These are phyloP conservation scores for Seira musarum DNA, from an alignment of 2,888 invertebrate species.

Conservation along the genomic window DNA sequence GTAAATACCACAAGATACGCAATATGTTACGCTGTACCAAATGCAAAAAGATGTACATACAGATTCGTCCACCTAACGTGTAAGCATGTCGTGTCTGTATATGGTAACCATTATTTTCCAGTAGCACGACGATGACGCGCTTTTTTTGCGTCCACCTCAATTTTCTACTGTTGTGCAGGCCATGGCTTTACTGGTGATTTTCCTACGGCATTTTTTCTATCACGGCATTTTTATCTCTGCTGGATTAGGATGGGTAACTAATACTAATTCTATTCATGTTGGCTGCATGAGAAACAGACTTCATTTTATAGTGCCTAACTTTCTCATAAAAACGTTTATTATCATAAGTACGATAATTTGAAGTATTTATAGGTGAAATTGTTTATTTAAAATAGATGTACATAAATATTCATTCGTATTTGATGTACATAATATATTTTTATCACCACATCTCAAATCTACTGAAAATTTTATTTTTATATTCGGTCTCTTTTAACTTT, in stretches of 20 bases:
- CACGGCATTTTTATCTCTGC: background rate
- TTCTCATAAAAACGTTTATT: background rate
- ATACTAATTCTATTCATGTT: too few relatives aligned
- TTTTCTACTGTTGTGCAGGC: background rate
- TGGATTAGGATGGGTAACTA: background rate
- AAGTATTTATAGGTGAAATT: too few relatives aligned
- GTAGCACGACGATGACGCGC: background rate
- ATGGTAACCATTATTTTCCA: background rate
- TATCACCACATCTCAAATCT: too few relatives aligned
- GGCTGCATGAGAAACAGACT: too few relatives aligned
- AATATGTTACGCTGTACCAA: background rate
- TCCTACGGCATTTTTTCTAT: background rate
- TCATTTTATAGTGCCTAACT: background rate
- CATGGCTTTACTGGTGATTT: background rate
- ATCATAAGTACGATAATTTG: background rate
- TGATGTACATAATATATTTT: too few relatives aligned
- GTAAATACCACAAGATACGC: background rate
- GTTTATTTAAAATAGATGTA: too few relatives aligned
- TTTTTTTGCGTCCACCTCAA: background rate
- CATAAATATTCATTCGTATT: too few relatives aligned
- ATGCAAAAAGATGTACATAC: background rate
- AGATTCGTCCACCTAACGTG: background rate
- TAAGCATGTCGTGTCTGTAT: too few relatives aligned
- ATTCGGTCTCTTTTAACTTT: too few relatives aligned
- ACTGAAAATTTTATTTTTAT: too few relatives aligned